Evolutionary conservation across 2,888 invertebrate species (phyloP).

Genomic region (Spilarctia lutea): DNA sequence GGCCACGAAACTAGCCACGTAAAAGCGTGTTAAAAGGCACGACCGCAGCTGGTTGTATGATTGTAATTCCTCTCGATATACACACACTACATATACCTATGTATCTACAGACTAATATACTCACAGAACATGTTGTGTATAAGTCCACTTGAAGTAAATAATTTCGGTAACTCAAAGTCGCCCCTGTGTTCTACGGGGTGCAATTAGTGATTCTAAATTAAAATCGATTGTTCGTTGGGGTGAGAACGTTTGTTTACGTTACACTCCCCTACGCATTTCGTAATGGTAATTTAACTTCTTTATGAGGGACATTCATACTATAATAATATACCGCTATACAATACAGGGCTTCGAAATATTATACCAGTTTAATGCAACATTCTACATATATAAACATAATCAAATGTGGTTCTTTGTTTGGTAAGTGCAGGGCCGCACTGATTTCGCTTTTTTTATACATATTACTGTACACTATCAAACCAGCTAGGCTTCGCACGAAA

Average conservation of each 20-base stretch:
- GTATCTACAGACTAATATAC: not conserved
- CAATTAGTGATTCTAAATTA: slow-evolving; percentile 45
- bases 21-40: no score
- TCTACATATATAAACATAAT: not conserved
- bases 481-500: no score
- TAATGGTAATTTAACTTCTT: slow-evolving; percentile 46
- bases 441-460: not conserved
- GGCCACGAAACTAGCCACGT: no score
- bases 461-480: no score
- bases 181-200: slow-evolving; percentile 30
- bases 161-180: slow-evolving; percentile 34
- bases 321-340: slow-evolving; percentile 5
- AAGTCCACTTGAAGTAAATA: slow-evolving; percentile 8
- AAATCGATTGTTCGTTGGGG: slow-evolving; percentile 52
- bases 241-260: slow-evolving; percentile 55
- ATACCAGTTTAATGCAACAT: not conserved
- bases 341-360: slow-evolving; percentile 1
- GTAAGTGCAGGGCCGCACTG: not conserved
- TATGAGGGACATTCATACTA: slow-evolving; percentile 24
- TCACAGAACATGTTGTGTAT: not conserved
- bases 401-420: not conserved
- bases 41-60: no score
- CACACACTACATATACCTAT: no score
- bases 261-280: slow-evolving; percentile 40
- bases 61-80: no score